Conservation (phyloP, 2,113 vertebrate genomes). For the Sminthopsis crassicaudata region DNA sequence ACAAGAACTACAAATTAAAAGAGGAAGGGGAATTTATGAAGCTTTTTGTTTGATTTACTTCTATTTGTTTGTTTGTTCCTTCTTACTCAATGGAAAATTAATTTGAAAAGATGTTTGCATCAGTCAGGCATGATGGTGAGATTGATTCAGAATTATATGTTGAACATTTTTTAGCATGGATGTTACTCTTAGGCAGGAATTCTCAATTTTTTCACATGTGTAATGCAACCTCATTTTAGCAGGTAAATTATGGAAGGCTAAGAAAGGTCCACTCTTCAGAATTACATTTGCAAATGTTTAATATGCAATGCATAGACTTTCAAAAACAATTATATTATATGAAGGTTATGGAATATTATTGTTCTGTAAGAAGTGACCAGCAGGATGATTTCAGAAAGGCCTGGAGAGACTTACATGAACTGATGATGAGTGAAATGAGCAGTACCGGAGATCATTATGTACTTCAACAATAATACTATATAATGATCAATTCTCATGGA, state of each 20-base stretch:
- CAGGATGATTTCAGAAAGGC: no score
- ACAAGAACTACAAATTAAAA: neutral
- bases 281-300: neutral
- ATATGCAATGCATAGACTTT: neutral
- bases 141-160: neutral
- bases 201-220: neutral
- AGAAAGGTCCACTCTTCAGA: neutral
- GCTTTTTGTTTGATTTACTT: neutral
- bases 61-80: no score
- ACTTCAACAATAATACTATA: no score
- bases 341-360: no score
- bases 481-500: no score
- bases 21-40: neutral
- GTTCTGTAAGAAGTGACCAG: no score
- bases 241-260: neutral
- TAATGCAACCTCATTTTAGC: neutral
- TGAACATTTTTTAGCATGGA: neutral
- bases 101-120: neutral
- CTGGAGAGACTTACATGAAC: no score
- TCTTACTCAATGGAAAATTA: neutral
- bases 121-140: neutral
- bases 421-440: no score
- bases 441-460: no score
- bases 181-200: neutral
- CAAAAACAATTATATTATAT: neutral